Base-by-base conservation (phyloP, 1,140 invertebrate species). In the Cepaea nemoralis region DNA sequence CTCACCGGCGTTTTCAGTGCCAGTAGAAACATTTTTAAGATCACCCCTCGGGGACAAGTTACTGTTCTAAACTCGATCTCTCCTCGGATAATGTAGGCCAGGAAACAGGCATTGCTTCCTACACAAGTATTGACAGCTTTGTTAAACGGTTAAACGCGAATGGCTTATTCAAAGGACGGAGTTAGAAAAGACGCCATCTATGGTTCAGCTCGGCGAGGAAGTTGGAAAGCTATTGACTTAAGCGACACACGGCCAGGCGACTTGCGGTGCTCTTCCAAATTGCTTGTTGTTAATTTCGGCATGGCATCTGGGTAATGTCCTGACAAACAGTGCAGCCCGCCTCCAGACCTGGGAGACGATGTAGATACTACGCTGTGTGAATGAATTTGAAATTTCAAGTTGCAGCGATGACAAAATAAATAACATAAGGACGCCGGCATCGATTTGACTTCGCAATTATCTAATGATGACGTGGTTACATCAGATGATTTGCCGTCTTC, bases 201-300 rank as follows among this genome's bases (percentile, higher is more conserved):
- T 48, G n/a, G 1, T 2, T 27, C 27, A 55, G 50, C 1, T 3
- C 59, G 59, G 27, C 27, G 59, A 1, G 27, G n/a, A 31, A 63
- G 59, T 63, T 63, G 33, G 22, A 63, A 63, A 63, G 59, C 27
- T 63, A 63, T 63, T 63, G 59, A 63, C 59, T 63, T 63, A 63
- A 63, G 59, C 5, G 12, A 31, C 59, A 63, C n/a, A 55, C 50
- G 50, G n/a, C 22, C n/a, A 3, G 8, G 8, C 19, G 16, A 55
- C 50, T 55, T 22, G 2, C 42, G 50, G 22, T 55, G 22, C 22
- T 55, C 22, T 55, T n/a, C n/a, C n/a, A n/a, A n/a, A 55, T 55
- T 14, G 50, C 50, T 22, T 22, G 6, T 55, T 22, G 8, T 19
- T 55, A 2, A 55, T 22, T 55, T 24, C 19, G n/a, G 8, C 50